Base-by-base conservation (phyloP, 2,888 invertebrate species). In the Phyto melanocephala region DNA sequence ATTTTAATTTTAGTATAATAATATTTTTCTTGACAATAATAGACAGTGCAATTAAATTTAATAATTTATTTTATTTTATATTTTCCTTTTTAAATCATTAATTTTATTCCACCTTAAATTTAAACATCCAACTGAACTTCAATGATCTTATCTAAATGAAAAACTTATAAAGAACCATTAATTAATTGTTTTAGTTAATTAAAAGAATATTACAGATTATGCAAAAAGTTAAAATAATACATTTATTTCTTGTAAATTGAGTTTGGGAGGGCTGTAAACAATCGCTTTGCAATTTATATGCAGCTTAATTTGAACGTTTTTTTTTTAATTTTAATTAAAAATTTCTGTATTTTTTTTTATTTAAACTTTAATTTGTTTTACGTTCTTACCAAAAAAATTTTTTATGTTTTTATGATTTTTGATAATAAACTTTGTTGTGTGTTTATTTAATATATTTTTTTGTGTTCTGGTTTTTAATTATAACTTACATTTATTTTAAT, bases 31-130 rank as follows among this genome's bases (percentile, higher is more conserved):
- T 70, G 62, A 56, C 70, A 45, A 67, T 79, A 79, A 82, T 82
- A 65, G 60, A 79, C 70, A 71, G 72, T 83, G 83, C 83, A 74
- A 63, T 80, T 77, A 37, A 70, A 76, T 77, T 76, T 33, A 70
- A 37, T 62, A 15, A 15, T 1, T 60, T 75, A 17, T 40, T 60
- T 42, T 17, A 4, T 50, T 62, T 37, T 52, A 7, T 33, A 28
- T 15, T 33, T 42, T 37, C 33, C 28, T 17, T 72, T 15, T 67
- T 79, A 13, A 33, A 35, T 60, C 10, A 54, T 28, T 40, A 37
- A 50, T 28, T 37, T 67, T 52, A 5, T 35, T 33, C 22, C 6
- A 47, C 5, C 24, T 11, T 65, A 20, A 42, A 28, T 54, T 11
- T 28, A n/a, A n/a, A 20, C 24, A 50, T 50, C 11, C 24, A 56